Conservation (phyloP, 2,888 invertebrate genomes). For the Coremacera marginata region DNA sequence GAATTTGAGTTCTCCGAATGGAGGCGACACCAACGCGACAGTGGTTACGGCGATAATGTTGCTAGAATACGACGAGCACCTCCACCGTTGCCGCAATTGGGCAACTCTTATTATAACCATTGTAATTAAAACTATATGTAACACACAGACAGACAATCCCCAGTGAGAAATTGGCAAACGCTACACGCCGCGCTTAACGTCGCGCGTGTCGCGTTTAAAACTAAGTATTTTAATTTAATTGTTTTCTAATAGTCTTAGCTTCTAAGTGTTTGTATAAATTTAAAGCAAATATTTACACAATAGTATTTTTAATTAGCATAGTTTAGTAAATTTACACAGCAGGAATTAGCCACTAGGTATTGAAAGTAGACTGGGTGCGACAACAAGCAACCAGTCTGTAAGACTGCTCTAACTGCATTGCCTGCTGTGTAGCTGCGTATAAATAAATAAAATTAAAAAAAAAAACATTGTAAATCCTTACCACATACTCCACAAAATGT, state of each 20-base stretch:
- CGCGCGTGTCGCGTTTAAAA: background rate
- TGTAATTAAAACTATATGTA: slow-evolving; percentile 6
- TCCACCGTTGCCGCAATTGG: background rate
- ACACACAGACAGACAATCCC: slow-evolving; percentile 24
- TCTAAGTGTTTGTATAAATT: slow-evolving; percentile 6
- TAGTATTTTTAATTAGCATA: slow-evolving; percentile 20
- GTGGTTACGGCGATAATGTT: background rate
- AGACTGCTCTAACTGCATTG: too few species aligned
- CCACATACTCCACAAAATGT: too few species aligned
- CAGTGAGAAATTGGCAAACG: slow-evolving; percentile 19
- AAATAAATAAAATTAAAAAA: background rate
- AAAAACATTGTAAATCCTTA: background rate
- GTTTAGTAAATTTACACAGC: too few species aligned
- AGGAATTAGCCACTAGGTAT: too few species aligned
- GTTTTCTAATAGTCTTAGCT: background rate
- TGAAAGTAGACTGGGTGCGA: too few species aligned
- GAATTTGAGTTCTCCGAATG: background rate
- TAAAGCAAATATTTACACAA: slow-evolving; percentile 19
- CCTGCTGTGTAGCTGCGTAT: too few species aligned
- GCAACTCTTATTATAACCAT: background rate
- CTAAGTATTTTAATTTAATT: too few species aligned
- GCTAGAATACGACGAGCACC: background rate
- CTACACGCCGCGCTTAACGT: background rate
- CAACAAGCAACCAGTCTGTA: too few species aligned
- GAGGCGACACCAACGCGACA: background rate